Percentiles rank a stretch among this genome's conserved stretches.
phyloP scores from a whole-genome alignment of 2,797 vertebrate genomes.

The Serranus cabrilla region DNA sequence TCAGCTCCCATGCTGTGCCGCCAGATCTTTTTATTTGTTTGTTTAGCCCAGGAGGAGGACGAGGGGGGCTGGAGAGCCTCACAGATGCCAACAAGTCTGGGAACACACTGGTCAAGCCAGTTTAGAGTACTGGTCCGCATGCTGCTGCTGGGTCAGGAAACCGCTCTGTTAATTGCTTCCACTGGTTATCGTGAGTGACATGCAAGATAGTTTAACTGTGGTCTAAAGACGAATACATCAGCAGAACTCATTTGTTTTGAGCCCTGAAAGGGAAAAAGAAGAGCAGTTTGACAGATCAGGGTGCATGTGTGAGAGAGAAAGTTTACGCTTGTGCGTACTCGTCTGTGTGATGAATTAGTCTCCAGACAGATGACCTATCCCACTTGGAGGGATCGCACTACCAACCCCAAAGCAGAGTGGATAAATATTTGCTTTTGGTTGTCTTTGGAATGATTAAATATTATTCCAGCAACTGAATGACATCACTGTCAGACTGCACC shows the following conservation, averaged over 20 bases:
- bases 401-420: conserved; percentile 32
- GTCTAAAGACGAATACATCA: conserved; percentile 10
- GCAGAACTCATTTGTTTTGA: conserved; percentile 1
- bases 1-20: conserved; percentile 49
- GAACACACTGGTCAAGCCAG: conserved; percentile 31
- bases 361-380: conserved; percentile 50
- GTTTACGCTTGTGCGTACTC: conserved; percentile 9
- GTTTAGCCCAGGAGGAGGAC: conserved; percentile 45
- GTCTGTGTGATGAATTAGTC: conserved; percentile 65
- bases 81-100: conserved; percentile 40
- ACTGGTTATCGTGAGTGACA: conserved; percentile 2
- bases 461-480: conserved; percentile 50
- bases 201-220: neutral
- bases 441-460: conserved; percentile 63
- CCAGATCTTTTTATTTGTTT: conserved; percentile 60
- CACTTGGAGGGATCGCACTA: conserved; percentile 41
- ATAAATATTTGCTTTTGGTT: conserved; percentile 71
- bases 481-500: conserved; percentile 9
- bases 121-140: conserved; percentile 46
- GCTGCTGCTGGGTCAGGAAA: conserved; percentile 28
- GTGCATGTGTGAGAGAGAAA: neutral
- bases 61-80: neutral
- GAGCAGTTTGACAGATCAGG: conserved; percentile 10
- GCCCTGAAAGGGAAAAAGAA: neutral
- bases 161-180: conserved; percentile 17